Percentiles rank a stretch among this genome's conserved stretches.
These are phyloP conservation scores for Bombus superbus DNA, from an alignment of 1,140 invertebrate species.

Conservation along the genomic window DNA sequence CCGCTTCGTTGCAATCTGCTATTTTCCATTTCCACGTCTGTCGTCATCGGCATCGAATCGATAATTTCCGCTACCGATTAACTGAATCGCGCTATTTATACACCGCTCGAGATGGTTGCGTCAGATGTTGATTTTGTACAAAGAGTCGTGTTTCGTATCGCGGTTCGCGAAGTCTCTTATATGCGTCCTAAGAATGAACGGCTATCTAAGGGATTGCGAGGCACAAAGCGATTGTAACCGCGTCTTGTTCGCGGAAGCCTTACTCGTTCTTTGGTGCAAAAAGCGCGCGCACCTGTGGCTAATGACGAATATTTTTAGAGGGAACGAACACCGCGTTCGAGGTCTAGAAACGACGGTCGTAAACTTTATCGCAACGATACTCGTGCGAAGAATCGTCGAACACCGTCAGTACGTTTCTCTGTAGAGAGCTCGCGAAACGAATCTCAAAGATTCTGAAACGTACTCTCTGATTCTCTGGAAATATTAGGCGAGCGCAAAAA, in stretches of 20 bases:
- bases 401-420: background rate
- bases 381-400: background rate
- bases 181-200: background rate
- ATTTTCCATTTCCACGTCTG: background rate
- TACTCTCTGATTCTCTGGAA: too few species aligned
- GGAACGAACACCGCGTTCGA: background rate
- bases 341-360: background rate
- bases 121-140: background rate
- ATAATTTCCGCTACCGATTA: slow-evolving; percentile 11
- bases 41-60: background rate
- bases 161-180: background rate
- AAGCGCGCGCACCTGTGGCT: background rate
- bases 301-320: slow-evolving; percentile 26
- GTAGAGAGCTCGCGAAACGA: background rate
- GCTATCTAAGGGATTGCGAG: background rate
- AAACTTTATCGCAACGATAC: slow-evolving; percentile 13
- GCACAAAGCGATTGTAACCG: background rate
- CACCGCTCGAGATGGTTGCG: background rate
- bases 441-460: too few species aligned
- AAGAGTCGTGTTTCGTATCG: background rate
- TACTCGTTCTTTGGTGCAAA: background rate
- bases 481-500: too few species aligned
- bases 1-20: background rate
- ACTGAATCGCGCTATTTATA: background rate
- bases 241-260: background rate